Base-by-base conservation (phyloP, 2,797 vertebrate genomes). In the Microcaecilia unicolor region DNA sequence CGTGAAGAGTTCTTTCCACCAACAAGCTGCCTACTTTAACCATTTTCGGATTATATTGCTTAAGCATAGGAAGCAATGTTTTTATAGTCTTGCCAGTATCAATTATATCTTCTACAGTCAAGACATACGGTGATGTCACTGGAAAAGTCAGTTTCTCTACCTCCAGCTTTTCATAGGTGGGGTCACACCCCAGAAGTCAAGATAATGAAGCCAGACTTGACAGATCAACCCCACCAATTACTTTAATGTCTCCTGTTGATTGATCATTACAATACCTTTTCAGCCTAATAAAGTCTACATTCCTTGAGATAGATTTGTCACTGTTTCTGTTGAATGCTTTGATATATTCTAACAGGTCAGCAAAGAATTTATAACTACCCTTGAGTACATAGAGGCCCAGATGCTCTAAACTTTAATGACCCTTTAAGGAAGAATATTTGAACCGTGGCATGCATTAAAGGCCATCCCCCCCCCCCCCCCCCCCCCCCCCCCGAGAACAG, bases 191-290 rank as follows among this genome's bases (percentile, higher is more conserved):
- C n/a, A n/a, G n/a, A n/a, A n/a, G n/a, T n/a, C n/a, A n/a, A n/a
- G n/a, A n/a, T n/a, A n/a, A n/a, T n/a, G n/a, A n/a, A n/a, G n/a
- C n/a, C n/a, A n/a, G n/a, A n/a, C n/a, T 90, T 16, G 90, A 95
- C 35, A 99, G 82, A 69, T 99, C 95, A 58, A 99, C 96, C 40
- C 96, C 96, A 31, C 96, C 95, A 20, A 99, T 98, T 15, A 99
- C 96, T 80, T 93, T 98, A 66, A 99, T 98, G 39, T 98, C 92
- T 14, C 96, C 96, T 4, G 96, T 99, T 9, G 96, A 98, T 58
- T 98, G 93, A 68, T 99, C 95, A 24, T 99, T 99, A 64, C 83
- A 98, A 41, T 99, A 99, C 81, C 96, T 99, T 84, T 99, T 99
- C 61, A 99, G 79, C 44, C 96, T 88, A 49, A 99, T 99, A 75